These are phyloP conservation scores for Protobothrops flavoviridis DNA, from an alignment of 2,113 vertebrate genomes.

Conservation along the genomic window DNA sequence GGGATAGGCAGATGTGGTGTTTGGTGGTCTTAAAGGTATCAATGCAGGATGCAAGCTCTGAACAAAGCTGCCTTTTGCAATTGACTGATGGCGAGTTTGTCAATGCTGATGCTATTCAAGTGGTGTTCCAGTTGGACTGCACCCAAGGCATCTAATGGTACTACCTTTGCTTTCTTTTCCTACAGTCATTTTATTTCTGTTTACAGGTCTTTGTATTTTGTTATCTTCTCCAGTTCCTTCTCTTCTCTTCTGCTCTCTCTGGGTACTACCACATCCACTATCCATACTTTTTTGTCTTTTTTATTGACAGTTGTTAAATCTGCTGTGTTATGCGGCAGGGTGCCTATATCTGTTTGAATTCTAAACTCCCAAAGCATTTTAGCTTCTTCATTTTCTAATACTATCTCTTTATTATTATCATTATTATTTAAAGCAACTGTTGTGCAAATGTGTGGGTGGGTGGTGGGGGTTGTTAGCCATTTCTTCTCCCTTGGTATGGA, in stretches of 20 bases:
- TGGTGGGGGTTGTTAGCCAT: neutral
- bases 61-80: too few species aligned
- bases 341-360: neutral
- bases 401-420: too few species aligned
- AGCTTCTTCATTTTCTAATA: neutral
- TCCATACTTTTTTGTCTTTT: neutral
- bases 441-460: neutral
- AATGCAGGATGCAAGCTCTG: too few species aligned
- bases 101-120: neutral
- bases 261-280: neutral
- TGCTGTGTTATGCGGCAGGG: neutral
- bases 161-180: neutral
- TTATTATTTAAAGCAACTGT: neutral
- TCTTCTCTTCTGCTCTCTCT: neutral
- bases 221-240: neutral
- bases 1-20: neutral
- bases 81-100: too few species aligned
- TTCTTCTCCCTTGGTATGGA: neutral
- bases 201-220: neutral
- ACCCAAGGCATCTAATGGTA: neutral
- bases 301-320: neutral
- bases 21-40: neutral
- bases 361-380: neutral
- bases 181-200: neutral
- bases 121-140: neutral